Evolutionary conservation across 1,140 invertebrate species (phyloP).

Genomic region (Formica exsecta): DNA sequence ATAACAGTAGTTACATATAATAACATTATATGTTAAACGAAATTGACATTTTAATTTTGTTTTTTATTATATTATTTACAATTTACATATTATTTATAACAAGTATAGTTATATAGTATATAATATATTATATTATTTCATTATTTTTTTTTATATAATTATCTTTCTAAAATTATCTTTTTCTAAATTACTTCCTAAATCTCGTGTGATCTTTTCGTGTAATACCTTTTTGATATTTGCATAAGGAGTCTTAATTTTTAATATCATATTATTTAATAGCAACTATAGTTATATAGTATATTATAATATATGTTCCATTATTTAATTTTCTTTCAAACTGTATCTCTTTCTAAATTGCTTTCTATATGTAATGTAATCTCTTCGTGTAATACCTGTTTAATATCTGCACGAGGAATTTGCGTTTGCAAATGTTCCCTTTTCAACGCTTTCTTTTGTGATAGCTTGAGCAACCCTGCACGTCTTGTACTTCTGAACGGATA

Average conservation of each 20-base stretch:
- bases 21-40: background rate
- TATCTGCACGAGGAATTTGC: conserved; percentile 36
- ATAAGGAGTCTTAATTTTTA: background rate
- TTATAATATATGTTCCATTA: background rate
- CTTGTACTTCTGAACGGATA: conserved; percentile 19
- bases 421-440: conserved; percentile 1
- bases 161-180: background rate
- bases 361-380: background rate
- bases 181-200: background rate
- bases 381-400: background rate
- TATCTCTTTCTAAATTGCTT: background rate
- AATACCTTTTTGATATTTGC: conserved; percentile 2
- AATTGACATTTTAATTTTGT: too few relatives aligned
- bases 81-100: background rate
- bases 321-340: background rate
- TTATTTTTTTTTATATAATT: background rate
- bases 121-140: background rate
- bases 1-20: background rate
- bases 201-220: background rate
- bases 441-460: conserved; percentile 43
- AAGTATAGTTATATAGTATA: background rate
- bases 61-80: background rate
- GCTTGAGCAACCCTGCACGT: background rate
- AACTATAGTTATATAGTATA: background rate
- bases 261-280: background rate